Base-by-base conservation (phyloP, 2,888 invertebrate genomes). In the Catocala sponsa region DNA sequence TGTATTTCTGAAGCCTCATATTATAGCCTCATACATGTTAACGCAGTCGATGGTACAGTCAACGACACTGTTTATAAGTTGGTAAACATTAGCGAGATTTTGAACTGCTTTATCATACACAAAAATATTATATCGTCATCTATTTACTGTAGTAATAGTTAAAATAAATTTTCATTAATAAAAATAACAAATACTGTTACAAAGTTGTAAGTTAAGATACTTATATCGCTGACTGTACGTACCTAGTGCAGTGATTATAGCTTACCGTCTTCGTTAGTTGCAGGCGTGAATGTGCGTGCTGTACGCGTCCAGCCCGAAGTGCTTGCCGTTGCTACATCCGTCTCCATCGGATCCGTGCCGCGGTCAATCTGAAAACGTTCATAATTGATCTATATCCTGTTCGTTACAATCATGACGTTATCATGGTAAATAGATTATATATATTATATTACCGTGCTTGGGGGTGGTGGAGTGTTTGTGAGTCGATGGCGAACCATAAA, bases 281-380 rank as follows among this genome's bases (percentile, higher is more conserved):
- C 59, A 10, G 80, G 63, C 10, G 82, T 59, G 12, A 81, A 63
- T 6, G 72, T 60, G 13, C 82, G 62, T 63, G 75, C 49, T 42
- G n/a, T 4, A 48, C 58, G 47, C 43, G 82, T 75, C 74, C 77
- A 81, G 9, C 75, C 78, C 10, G 82, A 64, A n/a, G 80, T 64
- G 59, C 80, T 78, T 4, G 71, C 35, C 7, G 68, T 57, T 12
- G 85, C 79, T 38, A 82, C 81, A 63, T 95, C 95, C 0, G 95
- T 89, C 79, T 96, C 96, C 96, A 96, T 96, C 0, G 96, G 96
- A 81, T 97, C 96, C 0, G 96, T 96, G 5, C 96, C 96, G 58
- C 96, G 95, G 80, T 97, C 96, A 73, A 95, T 96, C 96, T 96
- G 82, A 38, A 73, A 76, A 53, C 33, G 43, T 42, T 32, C 6